Percentiles rank a stretch among this genome's conserved stretches.
Evolutionary conservation across 64 coral and sea anemone species (phyloP).

Genomic region (Porites lutea): DNA sequence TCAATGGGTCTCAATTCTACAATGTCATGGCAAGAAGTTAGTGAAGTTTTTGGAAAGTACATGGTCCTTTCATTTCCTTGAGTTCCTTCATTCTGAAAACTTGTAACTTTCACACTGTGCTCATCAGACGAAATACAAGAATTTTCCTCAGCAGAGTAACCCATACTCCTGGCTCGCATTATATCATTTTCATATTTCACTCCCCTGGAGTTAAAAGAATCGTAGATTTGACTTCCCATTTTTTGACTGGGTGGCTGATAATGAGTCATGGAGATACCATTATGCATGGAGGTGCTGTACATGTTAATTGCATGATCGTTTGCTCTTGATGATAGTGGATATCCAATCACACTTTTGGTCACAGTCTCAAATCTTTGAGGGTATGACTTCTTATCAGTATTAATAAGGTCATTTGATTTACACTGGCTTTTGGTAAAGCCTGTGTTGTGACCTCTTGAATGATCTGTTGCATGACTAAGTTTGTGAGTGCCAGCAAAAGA

Average conservation of each 20-base stretch:
- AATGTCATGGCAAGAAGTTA: not conserved
- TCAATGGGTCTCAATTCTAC: constrained; percentile 13
- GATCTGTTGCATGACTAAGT: not conserved
- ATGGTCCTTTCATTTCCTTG: not conserved
- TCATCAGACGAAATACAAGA: not conserved
- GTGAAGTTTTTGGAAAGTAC: not conserved
- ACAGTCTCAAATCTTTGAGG: not conserved
- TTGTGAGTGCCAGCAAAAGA: not conserved
- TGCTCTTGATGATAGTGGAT: not conserved
- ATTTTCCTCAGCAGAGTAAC: not conserved
- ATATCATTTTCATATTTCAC: not conserved
- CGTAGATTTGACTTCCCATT: not conserved
- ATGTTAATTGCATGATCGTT: not conserved
- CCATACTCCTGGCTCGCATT: not conserved
- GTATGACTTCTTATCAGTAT: not conserved
- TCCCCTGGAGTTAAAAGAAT: not conserved
- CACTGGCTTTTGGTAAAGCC: not conserved
- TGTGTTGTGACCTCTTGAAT: not conserved
- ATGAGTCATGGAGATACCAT: not conserved
- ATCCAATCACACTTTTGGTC: not conserved
- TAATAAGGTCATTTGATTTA: not conserved
- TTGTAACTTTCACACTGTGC: not conserved
- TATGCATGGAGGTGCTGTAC: not conserved
- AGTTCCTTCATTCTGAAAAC: not conserved
- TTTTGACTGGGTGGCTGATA: not conserved